phyloP scores from a whole-genome alignment of 1,140 invertebrate species.

The Meloidogyne exigua region DNA sequence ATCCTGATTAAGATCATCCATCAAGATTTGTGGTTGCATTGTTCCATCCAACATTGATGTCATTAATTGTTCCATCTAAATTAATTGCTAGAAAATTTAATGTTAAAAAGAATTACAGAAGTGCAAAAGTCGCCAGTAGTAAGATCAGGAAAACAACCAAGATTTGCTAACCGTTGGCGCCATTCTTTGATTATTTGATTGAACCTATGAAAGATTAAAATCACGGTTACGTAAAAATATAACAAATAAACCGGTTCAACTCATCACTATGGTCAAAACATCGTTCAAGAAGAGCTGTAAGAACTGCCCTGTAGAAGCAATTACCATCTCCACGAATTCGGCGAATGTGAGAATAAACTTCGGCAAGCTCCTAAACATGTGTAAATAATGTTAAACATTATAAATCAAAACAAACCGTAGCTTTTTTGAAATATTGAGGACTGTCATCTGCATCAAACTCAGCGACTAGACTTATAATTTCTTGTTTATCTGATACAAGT shows the following conservation, averaged over 20 bases:
- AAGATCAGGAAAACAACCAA: conserved; percentile 52
- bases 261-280: conserved; percentile 36
- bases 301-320: conserved; percentile 53
- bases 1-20: conserved; percentile 52
- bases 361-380: conserved; percentile 41
- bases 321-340: conserved; percentile 54
- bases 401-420: conserved; percentile 32
- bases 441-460: conserved; percentile 30
- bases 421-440: conserved; percentile 45
- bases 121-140: conserved; percentile 57
- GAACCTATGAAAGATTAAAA: conserved; percentile 30
- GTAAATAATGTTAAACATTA: not conserved
- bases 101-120: conserved; percentile 40
- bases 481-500: conserved; percentile 44
- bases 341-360: conserved; percentile 45
- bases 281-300: conserved; percentile 46
- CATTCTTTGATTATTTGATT: conserved; percentile 39
- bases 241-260: conserved; percentile 36
- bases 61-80: conserved; percentile 47
- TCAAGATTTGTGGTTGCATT: conserved; percentile 25
- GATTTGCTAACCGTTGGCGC: conserved; percentile 28
- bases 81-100: not conserved
- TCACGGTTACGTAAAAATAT: no score
- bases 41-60: conserved; percentile 38
- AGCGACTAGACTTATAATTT: conserved; percentile 22